Evolutionary conservation across 2,888 invertebrate species (phyloP).

Genomic region (Dascillus cervinus): DNA sequence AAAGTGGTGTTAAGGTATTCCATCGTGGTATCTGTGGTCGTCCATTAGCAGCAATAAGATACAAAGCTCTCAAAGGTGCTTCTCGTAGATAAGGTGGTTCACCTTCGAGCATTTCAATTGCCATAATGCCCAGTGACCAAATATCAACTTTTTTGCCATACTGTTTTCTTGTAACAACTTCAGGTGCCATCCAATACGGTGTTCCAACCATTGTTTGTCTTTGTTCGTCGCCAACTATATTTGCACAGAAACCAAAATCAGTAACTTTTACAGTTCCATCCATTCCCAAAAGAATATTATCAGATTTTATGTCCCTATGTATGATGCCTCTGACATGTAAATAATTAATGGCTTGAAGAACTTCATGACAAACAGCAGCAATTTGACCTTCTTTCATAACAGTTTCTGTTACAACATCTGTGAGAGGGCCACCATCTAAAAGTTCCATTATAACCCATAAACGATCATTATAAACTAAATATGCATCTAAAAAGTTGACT

Average conservation of each 20-base stretch:
- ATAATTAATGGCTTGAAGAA: conserved; percentile 81
- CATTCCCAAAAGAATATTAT: conserved; percentile 90
- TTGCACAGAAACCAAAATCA: conserved; percentile 98
- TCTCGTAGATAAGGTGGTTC: conserved; percentile 96
- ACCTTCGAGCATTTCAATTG: conserved; percentile 95
- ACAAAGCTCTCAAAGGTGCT: conserved; percentile 84
- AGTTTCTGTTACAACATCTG: conserved; percentile 95
- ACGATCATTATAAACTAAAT: conserved; percentile 76
- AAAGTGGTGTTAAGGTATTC: conserved; percentile 66
- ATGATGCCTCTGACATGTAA: conserved; percentile 85
- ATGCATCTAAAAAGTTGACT: conserved; percentile 92
- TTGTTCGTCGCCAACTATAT: conserved; percentile 89
- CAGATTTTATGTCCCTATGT: conserved; percentile 95
- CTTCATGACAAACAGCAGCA: conserved; percentile 88
- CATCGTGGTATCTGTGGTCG: conserved; percentile 84
- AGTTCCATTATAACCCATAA: conserved; percentile 97
- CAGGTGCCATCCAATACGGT: conserved; percentile 98
- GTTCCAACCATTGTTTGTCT: conserved; percentile 98
- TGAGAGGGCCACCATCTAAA: conserved; percentile 89
- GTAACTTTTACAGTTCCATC: conserved; percentile 87
- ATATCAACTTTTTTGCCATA: conserved; percentile 84
- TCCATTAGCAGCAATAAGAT: conserved; percentile 92
- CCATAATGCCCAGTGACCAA: conserved; percentile 97
- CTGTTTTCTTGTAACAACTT: conserved; percentile 85
- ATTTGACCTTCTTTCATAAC: conserved; percentile 96